Evolutionary conservation across 2,888 invertebrate genomes (phyloP).

Genomic region (Scotopteryx bipunctaria): DNA sequence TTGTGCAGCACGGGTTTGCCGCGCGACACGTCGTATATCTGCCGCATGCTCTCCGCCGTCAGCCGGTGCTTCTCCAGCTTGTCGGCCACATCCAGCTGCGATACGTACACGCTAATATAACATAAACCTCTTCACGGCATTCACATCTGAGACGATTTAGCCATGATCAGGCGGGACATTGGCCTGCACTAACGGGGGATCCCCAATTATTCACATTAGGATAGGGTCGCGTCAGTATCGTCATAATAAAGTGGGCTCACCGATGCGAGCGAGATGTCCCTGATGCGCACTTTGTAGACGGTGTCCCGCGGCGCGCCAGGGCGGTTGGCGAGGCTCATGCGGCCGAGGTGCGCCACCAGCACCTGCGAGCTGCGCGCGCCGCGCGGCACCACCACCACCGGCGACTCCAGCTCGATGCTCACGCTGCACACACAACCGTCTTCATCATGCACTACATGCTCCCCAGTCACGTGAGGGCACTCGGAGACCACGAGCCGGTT

Average conservation of each 20-base stretch:
- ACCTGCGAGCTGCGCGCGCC: conserved; percentile 90
- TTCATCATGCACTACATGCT: background rate
- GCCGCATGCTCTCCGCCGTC: conserved; percentile 81
- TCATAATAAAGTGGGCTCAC: conserved; percentile 51
- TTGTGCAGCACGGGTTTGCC: conserved; percentile 96
- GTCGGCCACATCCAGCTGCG: conserved; percentile 69
- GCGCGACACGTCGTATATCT: conserved; percentile 88
- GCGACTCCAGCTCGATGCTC: conserved; percentile 93
- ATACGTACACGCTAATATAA: background rate
- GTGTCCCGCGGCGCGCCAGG: conserved; percentile 66
- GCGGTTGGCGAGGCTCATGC: conserved; percentile 86
- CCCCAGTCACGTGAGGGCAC: background rate
- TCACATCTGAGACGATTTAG: no score
- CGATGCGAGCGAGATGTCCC: conserved; percentile 94
- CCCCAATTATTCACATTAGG: no score
- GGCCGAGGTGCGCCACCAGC: conserved; percentile 95
- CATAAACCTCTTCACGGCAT: background rate
- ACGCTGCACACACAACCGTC: conserved; percentile 80
- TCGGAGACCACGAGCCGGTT: no score
- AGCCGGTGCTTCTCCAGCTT: conserved; percentile 53
- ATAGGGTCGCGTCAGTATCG: no score
- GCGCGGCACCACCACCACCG: conserved; percentile 94
- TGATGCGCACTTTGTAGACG: conserved; percentile 87
- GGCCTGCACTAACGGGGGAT: no score
- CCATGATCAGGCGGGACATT: no score